These are phyloP conservation scores for Tetraneura akinire DNA, from an alignment of 1,140 invertebrate species.

Conservation along the genomic window DNA sequence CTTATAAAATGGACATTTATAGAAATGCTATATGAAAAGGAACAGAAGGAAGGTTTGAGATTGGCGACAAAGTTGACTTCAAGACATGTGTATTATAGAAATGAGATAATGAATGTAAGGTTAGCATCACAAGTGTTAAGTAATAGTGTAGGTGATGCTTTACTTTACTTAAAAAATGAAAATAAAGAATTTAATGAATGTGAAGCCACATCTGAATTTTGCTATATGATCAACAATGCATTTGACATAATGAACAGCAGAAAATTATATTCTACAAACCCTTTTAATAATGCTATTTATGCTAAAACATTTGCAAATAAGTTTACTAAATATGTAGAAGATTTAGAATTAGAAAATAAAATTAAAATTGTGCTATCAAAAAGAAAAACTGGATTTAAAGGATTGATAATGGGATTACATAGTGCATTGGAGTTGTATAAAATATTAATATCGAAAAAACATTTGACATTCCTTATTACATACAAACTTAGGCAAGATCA, in stretches of 20 bases:
- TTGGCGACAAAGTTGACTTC: background rate
- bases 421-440: background rate
- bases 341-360: background rate
- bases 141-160: slow-evolving; percentile 6
- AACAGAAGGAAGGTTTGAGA: background rate
- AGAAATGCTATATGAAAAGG: background rate
- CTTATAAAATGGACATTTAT: background rate
- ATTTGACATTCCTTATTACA: background rate
- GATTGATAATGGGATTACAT: background rate
- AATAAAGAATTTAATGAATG: background rate
- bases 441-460: background rate
- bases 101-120: slow-evolving; percentile 15
- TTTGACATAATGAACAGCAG: too few species aligned
- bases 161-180: background rate
- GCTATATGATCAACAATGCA: too few species aligned
- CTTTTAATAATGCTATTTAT: background rate
- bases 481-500: background rate
- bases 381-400: background rate
- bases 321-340: background rate
- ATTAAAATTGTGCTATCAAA: background rate
- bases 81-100: background rate
- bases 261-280: too few species aligned
- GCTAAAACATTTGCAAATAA: background rate
- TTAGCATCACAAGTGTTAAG: slow-evolving; percentile 8
- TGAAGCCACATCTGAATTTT: too few species aligned